These are phyloP conservation scores for Megaustenia siamemsis DNA, from an alignment of 2,888 invertebrate genomes.

Conservation along the genomic window DNA sequence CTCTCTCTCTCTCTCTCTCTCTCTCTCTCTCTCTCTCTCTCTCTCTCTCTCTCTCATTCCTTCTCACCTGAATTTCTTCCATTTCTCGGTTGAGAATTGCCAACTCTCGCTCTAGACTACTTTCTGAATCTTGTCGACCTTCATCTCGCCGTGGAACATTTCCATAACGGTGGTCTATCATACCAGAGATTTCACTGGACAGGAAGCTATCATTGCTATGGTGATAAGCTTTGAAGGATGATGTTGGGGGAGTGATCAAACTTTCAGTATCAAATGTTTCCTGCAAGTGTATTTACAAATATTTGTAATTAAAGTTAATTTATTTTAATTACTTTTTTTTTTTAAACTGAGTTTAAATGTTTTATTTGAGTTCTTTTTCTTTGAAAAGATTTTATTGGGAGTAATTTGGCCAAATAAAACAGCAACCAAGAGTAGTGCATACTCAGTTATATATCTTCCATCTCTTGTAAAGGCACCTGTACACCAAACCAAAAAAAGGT, in stretches of 20 bases:
- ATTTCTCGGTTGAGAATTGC: slow-evolving; percentile 83
- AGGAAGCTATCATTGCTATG: slow-evolving; percentile 76
- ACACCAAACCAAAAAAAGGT: no score
- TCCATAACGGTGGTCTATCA: slow-evolving; percentile 72
- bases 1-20: no score
- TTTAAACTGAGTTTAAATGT: no score
- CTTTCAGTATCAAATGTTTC: slow-evolving; percentile 73
- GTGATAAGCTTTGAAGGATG: slow-evolving; percentile 75
- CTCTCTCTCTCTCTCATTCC: no score
- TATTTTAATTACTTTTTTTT: no score
- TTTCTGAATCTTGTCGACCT: slow-evolving; percentile 72
- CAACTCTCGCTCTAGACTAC: slow-evolving; percentile 82
- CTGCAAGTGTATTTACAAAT: slow-evolving; percentile 60
- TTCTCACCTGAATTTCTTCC: slow-evolving; percentile 83
- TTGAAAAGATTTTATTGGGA: no score
- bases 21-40: no score
- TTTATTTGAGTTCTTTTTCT: no score
- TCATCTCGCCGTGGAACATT: slow-evolving; percentile 61
- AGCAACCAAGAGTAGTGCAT: no score
- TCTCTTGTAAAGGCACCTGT: no score
- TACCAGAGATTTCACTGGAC: slow-evolving; percentile 73
- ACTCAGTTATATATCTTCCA: no score
- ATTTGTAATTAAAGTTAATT: background rate
- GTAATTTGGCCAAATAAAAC: no score
- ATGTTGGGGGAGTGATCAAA: slow-evolving; percentile 57